Evolutionary conservation across 1,140 invertebrate species (phyloP).

Genomic region (Mamestra configurata): DNA sequence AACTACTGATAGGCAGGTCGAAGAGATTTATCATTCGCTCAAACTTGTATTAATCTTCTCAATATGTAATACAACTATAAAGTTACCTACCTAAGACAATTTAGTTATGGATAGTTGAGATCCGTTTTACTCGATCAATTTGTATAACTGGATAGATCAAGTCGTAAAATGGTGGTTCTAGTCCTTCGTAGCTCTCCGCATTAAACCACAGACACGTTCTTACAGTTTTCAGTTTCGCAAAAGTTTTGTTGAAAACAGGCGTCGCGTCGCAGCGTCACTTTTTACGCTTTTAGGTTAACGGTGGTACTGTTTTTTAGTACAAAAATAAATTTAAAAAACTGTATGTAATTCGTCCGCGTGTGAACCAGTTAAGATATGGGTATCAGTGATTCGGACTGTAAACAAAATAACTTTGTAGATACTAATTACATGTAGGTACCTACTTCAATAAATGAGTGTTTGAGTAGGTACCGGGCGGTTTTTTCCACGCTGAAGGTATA

Average conservation of each 20-base stretch:
- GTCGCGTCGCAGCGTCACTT: not conserved
- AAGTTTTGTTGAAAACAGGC: not conserved
- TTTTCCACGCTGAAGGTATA: not conserved
- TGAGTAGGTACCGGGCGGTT: not conserved
- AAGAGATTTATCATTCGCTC: constrained; percentile 56
- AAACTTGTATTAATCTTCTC: constrained; percentile 27
- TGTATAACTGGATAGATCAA: not conserved
- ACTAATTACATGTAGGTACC: constrained; percentile 9
- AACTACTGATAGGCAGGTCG: constrained; percentile 53
- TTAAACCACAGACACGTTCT: not conserved
- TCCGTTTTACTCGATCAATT: not conserved
- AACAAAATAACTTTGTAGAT: constrained; percentile 5
- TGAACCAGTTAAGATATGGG: constrained; percentile 7
- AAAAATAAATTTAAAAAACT: not conserved
- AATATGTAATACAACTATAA: constrained; percentile 5
- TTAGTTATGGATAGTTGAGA: too few relatives aligned
- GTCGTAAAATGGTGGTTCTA: not conserved
- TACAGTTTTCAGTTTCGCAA: not conserved
- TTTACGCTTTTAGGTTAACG: not conserved
- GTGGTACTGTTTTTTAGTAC: too few relatives aligned
- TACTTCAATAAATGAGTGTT: not conserved
- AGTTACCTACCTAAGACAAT: not conserved
- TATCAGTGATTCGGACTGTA: not conserved
- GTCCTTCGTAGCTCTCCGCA: not conserved
- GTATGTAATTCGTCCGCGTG: not conserved